phyloP scores from a whole-genome alignment of 2,797 vertebrate genomes.

The Australoheros facetus region DNA sequence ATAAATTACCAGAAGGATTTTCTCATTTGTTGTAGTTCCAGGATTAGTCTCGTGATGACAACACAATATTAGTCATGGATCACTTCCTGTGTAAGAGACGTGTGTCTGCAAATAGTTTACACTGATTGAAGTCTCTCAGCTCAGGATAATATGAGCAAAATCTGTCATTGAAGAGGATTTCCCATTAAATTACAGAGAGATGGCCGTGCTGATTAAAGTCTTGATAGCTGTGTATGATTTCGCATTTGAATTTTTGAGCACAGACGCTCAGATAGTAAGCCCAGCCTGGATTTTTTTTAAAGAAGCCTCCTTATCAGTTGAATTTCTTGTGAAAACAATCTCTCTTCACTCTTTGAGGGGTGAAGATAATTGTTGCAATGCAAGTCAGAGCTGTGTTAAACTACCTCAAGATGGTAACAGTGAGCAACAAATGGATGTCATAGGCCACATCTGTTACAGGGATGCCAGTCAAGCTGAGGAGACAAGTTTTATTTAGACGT shows the following conservation, averaged over 20 bases:
- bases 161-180: slow-evolving; percentile 45
- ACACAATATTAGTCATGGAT: background rate
- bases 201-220: slow-evolving; percentile 45
- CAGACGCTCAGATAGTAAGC: slow-evolving; percentile 22
- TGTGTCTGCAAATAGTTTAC: slow-evolving; percentile 34
- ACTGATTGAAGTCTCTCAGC: slow-evolving; percentile 34
- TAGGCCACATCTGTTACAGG: slow-evolving; percentile 32
- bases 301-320: background rate
- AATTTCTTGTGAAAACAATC: slow-evolving; percentile 6
- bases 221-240: slow-evolving; percentile 26
- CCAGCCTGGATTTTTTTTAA: background rate
- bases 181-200: slow-evolving; percentile 48
- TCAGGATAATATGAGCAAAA: slow-evolving; percentile 36
- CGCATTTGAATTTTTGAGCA: slow-evolving; percentile 38
- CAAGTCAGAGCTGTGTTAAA: slow-evolving; percentile 31
- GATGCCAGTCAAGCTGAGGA: slow-evolving; percentile 49
- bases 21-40: slow-evolving; percentile 8
- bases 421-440: slow-evolving; percentile 35
- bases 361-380: slow-evolving; percentile 28
- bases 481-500: slow-evolving; percentile 30
- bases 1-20: slow-evolving; percentile 9
- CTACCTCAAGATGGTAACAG: slow-evolving; percentile 37
- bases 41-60: slow-evolving; percentile 29
- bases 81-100: slow-evolving; percentile 1
- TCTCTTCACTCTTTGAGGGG: background rate